Evolutionary conservation across 1,140 invertebrate species (phyloP), one percentile per base, ranked within the genome.

Genomic region (Adoxophyes honmai): DNA sequence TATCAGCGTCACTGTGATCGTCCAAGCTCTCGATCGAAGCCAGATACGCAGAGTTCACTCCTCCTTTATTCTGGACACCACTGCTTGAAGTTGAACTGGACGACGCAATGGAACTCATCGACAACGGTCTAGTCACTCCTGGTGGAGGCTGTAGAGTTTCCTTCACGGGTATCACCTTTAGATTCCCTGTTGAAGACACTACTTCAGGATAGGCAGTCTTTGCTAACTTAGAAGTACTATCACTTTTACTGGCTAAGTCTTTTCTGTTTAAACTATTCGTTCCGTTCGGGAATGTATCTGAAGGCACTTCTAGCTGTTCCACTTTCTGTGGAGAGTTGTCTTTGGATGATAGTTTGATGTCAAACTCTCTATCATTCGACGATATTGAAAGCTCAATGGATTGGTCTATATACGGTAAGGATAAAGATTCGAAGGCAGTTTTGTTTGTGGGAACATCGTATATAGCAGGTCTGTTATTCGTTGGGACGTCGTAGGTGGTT

Each of bases 51-150:
- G 90, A 88, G 68, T 91, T 87, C 51, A 91, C 89, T 60, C 90
- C 86, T 42, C 90, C 88, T 69, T 89, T 81, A 70, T 91, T 89
- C 60, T 90, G 91, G 16, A 90, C 90, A 9, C 91, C 91, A 60
- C 90, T 90, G 60, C 90, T 91, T 1, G 91, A 91, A 11, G 95
- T 95, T 1, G 94, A 95, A 37, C 93, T 94, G 9, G 95, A 95
- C 1, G 95, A 96, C 1, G 94, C 93, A 53, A 95, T 95, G 38
- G 94, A 96, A 82, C 95, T 96, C 70, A 95, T 94, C 35, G 95
- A 96, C 13, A 95, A 76, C n/a, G 94, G 94, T 61, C 94, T 81
- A 4, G 80, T 72, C 0, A 89, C 88, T 74, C 84, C 85, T 1
- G 59, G 36, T 0, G 84, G 72, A 11, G 85, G 75, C 63, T 85